Percentiles rank a stretch among this genome's conserved stretches.
These are phyloP conservation scores for Podarcis raffonei DNA, from an alignment of 2,113 vertebrate species.

Conservation along the genomic window DNA sequence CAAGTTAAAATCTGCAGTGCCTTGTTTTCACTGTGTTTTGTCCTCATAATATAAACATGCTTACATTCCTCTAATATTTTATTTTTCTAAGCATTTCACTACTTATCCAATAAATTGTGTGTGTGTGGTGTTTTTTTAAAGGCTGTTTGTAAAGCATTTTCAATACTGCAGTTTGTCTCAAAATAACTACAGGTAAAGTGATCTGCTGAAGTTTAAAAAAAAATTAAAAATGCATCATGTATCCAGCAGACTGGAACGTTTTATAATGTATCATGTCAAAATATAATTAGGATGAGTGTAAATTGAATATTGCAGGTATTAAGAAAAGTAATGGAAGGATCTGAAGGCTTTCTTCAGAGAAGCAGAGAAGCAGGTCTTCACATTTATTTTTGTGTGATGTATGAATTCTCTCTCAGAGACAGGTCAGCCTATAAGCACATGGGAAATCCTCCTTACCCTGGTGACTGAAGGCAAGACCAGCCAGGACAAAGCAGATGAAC, in stretches of 20 bases:
- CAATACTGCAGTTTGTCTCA: not conserved
- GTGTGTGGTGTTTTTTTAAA: not conserved
- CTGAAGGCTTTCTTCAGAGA: not conserved
- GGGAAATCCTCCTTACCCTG: not conserved
- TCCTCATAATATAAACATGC: no score
- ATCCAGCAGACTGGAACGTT: not conserved
- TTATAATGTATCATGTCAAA: not conserved
- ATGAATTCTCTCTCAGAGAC: not conserved
- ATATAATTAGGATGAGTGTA: not conserved
- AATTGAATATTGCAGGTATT: slow-evolving; percentile 1
- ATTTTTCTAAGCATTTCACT: not conserved
- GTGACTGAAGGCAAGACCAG: not conserved
- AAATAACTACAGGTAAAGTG: not conserved
- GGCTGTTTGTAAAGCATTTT: not conserved
- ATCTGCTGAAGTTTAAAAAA: not conserved
- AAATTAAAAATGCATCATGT: not conserved
- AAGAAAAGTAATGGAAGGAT: not conserved
- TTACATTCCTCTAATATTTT: not conserved
- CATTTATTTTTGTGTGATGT: not conserved
- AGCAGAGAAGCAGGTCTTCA: not conserved
- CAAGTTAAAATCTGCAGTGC: not conserved
- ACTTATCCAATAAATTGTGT: no score
- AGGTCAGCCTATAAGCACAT: not conserved
- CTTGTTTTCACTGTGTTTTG: not conserved
- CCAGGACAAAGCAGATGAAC: not conserved